Evolutionary conservation across 1,140 invertebrate genomes (phyloP), one percentile per base, ranked within the genome.

Genomic region (Trinorchestia longiramus): DNA sequence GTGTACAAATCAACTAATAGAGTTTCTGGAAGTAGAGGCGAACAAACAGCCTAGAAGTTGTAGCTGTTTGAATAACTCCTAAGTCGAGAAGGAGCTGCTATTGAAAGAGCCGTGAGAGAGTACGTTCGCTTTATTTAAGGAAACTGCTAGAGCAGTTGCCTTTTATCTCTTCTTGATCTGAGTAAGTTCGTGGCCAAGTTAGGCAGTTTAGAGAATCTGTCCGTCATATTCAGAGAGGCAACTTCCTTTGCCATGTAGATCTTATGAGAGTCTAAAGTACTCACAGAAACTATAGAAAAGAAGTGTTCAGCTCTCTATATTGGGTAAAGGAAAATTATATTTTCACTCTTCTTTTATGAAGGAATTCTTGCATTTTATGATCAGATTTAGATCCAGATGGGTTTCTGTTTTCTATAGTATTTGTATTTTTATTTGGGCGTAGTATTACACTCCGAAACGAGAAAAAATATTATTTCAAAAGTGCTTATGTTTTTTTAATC

Each of bases 111-210:
- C 92, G 92, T 45, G 40, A 94, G 47, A 47, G 92, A 94, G 40
- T 36, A n/a, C 15, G 44, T 15, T 43, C 92, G 11, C 92, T 94
- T 94, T 94, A 94, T 94, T 94, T 94, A 44, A 94, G 43, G 92
- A 94, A 47, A 43, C 43, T 94, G 92, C 44, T 40, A 43, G 92
- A 94, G 44, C 92, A 94, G 43, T 94, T 94, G 92, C 92, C 44
- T 45, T 94, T 94, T 94, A 94, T 94, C 92, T 94, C 43, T 43
- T 94, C 43, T 43, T 94, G 92, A 94, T 94, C 92, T 94, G 36
- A 44, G 92, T 45, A 94, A 94, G 43, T 94, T 94, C 6, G 44
- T 40, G 92, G 44, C 41, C 40, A 94, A 94, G 43, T 47, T 94
- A 43, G 44, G 92, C 6, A 45, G 92, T 94, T 94, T 94, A 94